Percentiles rank a stretch among this genome's conserved stretches.
These are phyloP conservation scores for Onychomys leucogaster DNA, from an alignment of 2,797 vertebrate species.

Conservation along the genomic window DNA sequence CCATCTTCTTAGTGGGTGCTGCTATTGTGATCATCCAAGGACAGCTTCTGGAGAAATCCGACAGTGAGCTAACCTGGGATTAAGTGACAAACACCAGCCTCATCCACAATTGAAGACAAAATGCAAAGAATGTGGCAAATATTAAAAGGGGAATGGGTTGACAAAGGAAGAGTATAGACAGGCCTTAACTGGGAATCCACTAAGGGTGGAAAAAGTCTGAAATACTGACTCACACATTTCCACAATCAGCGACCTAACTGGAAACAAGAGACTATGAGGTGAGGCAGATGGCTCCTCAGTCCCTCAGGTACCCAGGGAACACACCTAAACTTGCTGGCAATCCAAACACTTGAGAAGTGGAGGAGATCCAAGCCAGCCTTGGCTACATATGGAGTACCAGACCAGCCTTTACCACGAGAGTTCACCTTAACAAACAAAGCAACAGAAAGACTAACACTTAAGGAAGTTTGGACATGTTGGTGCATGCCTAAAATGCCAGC, in stretches of 20 bases:
- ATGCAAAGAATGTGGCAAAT: not conserved
- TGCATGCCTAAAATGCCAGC: no score
- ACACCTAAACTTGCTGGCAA: not conserved
- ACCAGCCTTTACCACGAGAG: not conserved
- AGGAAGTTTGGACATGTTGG: not conserved
- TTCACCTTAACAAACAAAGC: not conserved
- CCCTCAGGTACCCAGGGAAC: not conserved
- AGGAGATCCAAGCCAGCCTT: no score
- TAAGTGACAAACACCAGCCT: not conserved
- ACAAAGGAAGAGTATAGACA: slow-evolving; percentile 27
- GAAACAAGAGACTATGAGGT: not conserved
- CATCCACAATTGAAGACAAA: not conserved
- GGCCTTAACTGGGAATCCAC: not conserved
- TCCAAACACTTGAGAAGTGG: not conserved
- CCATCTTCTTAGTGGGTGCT: accelerated
- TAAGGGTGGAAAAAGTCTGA: slow-evolving; percentile 30
- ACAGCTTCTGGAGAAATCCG: not conserved
- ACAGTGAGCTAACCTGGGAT: not conserved
- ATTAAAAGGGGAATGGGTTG: not conserved
- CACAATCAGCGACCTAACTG: slow-evolving; percentile 11
- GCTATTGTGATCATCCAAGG: not conserved
- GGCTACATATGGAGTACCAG: not conserved
- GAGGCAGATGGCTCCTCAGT: not conserved
- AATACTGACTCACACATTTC: not conserved
- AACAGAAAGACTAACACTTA: not conserved